phyloP scores from a whole-genome alignment of 64 coral and sea anemone species.

The Montipora sp. region DNA sequence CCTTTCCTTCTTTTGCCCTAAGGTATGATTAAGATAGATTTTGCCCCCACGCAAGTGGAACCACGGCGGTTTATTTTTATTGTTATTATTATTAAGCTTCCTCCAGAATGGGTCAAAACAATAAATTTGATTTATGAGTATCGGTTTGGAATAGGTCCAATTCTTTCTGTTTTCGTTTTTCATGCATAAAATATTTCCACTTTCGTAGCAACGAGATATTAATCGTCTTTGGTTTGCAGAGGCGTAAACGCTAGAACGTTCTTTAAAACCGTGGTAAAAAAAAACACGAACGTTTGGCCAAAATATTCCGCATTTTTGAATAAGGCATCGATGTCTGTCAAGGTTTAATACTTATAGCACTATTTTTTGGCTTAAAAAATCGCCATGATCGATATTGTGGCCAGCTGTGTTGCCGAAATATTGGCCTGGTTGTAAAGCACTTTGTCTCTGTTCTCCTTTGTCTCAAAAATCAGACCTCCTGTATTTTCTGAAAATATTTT shows the following conservation, averaged over 20 bases:
- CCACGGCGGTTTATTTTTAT: neutral
- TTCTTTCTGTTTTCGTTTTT: constrained; percentile 26
- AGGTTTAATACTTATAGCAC: neutral
- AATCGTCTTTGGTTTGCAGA: neutral
- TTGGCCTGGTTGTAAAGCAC: neutral
- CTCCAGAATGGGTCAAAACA: neutral
- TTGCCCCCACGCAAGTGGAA: neutral
- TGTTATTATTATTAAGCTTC: too few relatives aligned
- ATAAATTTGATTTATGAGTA: constrained; percentile 6
- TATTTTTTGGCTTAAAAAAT: neutral
- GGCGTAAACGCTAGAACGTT: neutral
- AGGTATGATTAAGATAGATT: neutral
- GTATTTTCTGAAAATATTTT: neutral
- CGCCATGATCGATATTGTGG: constrained; percentile 6
- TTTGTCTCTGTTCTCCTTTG: neutral
- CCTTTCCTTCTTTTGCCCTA: neutral
- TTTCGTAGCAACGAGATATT: neutral
- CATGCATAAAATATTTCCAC: neutral
- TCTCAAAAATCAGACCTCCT: constrained; percentile 5
- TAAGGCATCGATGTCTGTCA: neutral
- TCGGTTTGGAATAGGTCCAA: neutral
- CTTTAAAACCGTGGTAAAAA: too few relatives aligned
- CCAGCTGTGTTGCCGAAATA: neutral
- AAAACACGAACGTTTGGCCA: neutral
- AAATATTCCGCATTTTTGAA: neutral